Conservation (phyloP, 2,797 vertebrate species). For the Brachymystax lenok region DNA sequence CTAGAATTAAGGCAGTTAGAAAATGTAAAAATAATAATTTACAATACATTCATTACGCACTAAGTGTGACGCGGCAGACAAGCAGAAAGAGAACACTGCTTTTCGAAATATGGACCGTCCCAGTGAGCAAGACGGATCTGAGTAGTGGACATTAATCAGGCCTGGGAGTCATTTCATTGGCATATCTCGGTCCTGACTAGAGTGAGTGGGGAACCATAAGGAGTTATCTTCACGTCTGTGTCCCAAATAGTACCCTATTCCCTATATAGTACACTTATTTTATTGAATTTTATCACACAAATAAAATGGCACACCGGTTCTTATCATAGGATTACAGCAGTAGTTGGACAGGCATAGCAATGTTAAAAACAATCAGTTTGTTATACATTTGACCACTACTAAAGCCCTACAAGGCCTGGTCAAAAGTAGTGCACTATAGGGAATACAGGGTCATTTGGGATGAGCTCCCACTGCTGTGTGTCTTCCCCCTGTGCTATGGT, state of each 20-base stretch:
- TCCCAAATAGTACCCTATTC: neutral
- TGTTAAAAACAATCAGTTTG: too few relatives aligned
- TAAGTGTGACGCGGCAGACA: too few relatives aligned
- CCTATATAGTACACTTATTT: neutral
- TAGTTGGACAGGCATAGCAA: too few relatives aligned
- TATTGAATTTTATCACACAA: too few relatives aligned
- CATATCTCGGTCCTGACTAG: neutral
- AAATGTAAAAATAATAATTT: too few relatives aligned
- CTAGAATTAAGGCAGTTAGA: too few relatives aligned
- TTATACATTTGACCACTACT: neutral
- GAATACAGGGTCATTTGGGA: neutral
- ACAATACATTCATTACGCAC: too few relatives aligned
- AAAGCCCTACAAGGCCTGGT: neutral
- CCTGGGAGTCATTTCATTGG: constrained; percentile 9
- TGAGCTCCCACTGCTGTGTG: neutral
- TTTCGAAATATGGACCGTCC: constrained; percentile 25
- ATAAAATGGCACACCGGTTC: too few relatives aligned
- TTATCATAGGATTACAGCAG: too few relatives aligned
- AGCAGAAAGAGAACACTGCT: neutral
- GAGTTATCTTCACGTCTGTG: constrained; percentile 1
- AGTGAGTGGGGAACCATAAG: constrained; percentile 9
- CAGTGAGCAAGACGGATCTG: neutral
- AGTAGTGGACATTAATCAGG: constrained; percentile 14
- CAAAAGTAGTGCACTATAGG: neutral
- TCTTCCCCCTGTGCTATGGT: neutral